A percentile compares a stretch with the other conserved stretches of the same genome.
phyloP scores from a whole-genome alignment of 2,797 vertebrate genomes.

The Lepus townsendii region DNA sequence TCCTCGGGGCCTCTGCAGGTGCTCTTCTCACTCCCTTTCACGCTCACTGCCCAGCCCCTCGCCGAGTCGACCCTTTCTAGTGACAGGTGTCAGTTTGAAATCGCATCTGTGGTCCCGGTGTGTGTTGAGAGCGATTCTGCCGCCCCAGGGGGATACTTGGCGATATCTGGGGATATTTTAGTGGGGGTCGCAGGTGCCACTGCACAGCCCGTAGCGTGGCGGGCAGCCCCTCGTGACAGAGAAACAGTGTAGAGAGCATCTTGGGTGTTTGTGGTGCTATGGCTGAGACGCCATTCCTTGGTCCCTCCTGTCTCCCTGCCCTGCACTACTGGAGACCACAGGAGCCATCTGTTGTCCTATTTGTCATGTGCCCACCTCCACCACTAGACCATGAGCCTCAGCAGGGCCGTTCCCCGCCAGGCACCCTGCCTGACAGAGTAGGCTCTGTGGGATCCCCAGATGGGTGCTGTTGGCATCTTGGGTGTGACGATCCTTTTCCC shows the following conservation, averaged over 20 bases:
- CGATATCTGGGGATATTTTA: not conserved
- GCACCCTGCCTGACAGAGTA: no score
- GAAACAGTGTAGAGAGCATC: not conserved
- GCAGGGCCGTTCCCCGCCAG: no score
- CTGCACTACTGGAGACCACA: not conserved
- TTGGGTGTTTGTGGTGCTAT: not conserved
- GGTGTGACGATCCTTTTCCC: accelerated
- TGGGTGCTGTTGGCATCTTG: not conserved
- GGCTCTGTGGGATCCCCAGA: not conserved
- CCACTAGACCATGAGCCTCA: not conserved
- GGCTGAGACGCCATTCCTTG: not conserved
- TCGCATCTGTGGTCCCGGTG: not conserved
- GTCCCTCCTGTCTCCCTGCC: not conserved
- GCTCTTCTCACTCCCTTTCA: not conserved
- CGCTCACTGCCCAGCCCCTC: not conserved
- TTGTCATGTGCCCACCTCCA: not conserved
- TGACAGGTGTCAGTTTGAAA: not conserved
- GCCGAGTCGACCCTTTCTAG: not conserved
- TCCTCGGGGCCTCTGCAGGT: not conserved
- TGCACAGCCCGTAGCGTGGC: no score
- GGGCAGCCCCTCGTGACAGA: not conserved
- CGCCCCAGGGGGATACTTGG: not conserved
- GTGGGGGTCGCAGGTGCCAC: not conserved
- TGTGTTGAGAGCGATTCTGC: not conserved
- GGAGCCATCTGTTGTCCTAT: not conserved